Evolutionary conservation across 2,113 vertebrate genomes (phyloP), one percentile per base, ranked within the genome.

Genomic region (Epinephelus lanceolatus): DNA sequence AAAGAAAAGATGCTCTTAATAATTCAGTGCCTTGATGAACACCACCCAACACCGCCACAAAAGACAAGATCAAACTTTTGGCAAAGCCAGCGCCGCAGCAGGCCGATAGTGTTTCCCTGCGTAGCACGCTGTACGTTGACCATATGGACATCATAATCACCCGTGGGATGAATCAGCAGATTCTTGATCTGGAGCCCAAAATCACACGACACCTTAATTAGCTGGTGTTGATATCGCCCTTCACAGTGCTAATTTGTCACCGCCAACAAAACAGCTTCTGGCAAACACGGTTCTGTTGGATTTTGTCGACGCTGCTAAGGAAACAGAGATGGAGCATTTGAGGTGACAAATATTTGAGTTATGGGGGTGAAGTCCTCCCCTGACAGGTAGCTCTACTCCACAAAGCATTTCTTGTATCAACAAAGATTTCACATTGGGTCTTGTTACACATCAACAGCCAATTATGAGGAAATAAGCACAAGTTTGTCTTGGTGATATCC

Each of bases 1-100:
- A 84, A 94, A 96, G 94, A 97, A 96, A 94, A 97, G 91, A 81
- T 76, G 76, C 40, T 12, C 82, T 97, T 85, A 97, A 97, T 98
- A 96, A 97, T 97, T 97, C 92, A 97, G 86, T 55, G 76, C 88
- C 83, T 81, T 86, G 89, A 95, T 96, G 92, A 95, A 93, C 93
- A 88, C 84, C 85, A 88, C 87, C 86, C 86, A 90, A 86, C 92
- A 59, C 86, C 70, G 73, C 88, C 92, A 95, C 95, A 96, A 96
- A 94, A 93, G 94, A 91, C 88, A 72, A 93, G 93, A 94, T 93
- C 94, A 94, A 96, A 94, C 89, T 92, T 93, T 95, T 95, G 95
- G 94, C 95, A 94, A 52, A 71, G 86, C 60, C 25, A 18, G 83
- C 69, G 59, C 81, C 3, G 61, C 81, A 78, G 88, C 5, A 66